Evolutionary conservation across 2,797 vertebrate genomes (phyloP), one percentile per base, ranked within the genome.

Genomic region (Onychomys leucogaster): DNA sequence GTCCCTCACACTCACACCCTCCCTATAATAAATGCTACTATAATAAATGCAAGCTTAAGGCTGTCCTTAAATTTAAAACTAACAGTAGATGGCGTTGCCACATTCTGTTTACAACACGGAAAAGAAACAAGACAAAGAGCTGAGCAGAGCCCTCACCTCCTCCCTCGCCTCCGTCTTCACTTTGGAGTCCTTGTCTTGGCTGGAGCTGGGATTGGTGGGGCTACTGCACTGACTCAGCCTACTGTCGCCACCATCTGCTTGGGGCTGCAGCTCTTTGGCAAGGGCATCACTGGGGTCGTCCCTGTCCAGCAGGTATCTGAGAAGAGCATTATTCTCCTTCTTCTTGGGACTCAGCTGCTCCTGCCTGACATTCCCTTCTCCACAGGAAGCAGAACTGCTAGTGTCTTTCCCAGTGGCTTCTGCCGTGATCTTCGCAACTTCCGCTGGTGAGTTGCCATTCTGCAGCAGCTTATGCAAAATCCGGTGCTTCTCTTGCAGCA

Each of bases 401-500:
- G 98, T 98, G 97, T 99, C 99, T 98, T 99, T 99, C 8, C 99
- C 99, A 0, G 99, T 99, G 96, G 99, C 99, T 98, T 99, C 99
- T 2, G 99, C 99, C 1, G 99, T 99, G 96, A 99, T 99, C 98
- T 99, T 99, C 83, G 99, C 99, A 32, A 99, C 99, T 69, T 99
- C 99, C 1, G 99, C 99, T 0, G 99, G 99, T 19, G 99, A 99
- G 98, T 99, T 99, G 52, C 99, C 99, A 9, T 99, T 99, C 98
- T 99, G 99, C 94, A 99, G 98, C 96, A 99, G 98, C 98, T 99
- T 99, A 98, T 99, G 99, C 61, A 99, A 99, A 98, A 99, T 99
- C 95, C 99, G 99, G 98, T 99, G 99, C 96, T 99, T 99, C 98
- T 99, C 99, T 97, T 99, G 99, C 97, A 99, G 98, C 27, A 99